Base-by-base conservation (phyloP, 2,888 invertebrate species). In the Agonopterix subpropinquella region DNA sequence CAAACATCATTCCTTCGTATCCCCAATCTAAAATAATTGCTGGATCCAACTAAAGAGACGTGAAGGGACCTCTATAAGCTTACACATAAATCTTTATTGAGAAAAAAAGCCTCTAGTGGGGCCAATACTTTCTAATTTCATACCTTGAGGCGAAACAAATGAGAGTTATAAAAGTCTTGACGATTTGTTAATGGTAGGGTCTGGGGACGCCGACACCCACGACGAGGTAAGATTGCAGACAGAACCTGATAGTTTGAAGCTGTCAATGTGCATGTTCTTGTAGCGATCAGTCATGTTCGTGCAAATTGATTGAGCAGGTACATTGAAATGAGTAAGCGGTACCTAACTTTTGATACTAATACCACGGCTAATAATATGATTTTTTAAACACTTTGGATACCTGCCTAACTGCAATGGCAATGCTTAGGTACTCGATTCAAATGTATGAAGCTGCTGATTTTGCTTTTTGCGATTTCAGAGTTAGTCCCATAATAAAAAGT, bases 81-180 rank as follows among this genome's bases (percentile, higher is more conserved):
- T 61, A 70, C 71, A 67, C 72, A 76, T 83, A 85, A 81, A 83
- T 85, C 79, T 83, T 70, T 77, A 81, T 77, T 69, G 70, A 65
- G 67, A 70, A 68, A 73, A 69, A 70, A 54, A 56, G 50, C 70
- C 70, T 66, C 54, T 61, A 61, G 59, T 55, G 57, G 54, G 65
- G 55, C 60, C 68, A 58, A 69, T 70, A 82, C 87, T 87, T 88
- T 88, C 87, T 87, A 87, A 87, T 84, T 85, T 81, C 69, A 68
- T 79, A 66, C 77, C 87, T 70, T 57, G 69, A 62, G 80, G 86
- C 84, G 64, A 77, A 77, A 75, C 70, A 77, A 77, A 80, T 73
- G 76, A 75, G 71, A 70, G 70, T 71, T 71, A 71, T 77, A 78
- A 75, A 75, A 72, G 61, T 66, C 67, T 72, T 73, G 73, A 71